Conservation (phyloP, 2,113 vertebrate species). For the Zosterops borbonicus region DNA sequence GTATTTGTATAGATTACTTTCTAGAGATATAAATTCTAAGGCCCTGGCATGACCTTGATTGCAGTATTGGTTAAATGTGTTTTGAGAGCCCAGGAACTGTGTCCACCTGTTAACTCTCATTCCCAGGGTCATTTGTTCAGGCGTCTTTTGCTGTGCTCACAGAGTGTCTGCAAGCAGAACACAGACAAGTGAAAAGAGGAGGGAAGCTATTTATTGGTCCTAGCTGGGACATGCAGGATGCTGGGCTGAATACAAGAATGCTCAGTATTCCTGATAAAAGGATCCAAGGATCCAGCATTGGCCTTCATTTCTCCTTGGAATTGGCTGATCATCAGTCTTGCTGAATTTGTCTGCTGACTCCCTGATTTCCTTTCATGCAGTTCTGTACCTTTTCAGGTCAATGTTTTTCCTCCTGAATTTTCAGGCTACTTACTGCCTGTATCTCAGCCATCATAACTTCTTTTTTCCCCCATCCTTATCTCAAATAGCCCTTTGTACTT, state of each 20-base stretch:
- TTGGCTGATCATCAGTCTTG: neutral
- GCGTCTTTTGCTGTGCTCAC: neutral
- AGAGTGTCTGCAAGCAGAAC: neutral
- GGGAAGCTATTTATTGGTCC: neutral
- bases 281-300: fast-evolving
- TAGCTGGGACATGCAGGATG: neutral
- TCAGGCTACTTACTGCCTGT: neutral
- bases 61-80: neutral
- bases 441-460: neutral
- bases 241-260: neutral
- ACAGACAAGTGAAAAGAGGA: neutral
- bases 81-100: neutral
- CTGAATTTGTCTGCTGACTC: neutral
- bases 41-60: neutral
- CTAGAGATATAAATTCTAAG: neutral
- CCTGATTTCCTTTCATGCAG: neutral
- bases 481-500: neutral
- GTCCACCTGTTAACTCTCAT: neutral
- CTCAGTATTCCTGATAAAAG: neutral
- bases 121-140: neutral
- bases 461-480: neutral
- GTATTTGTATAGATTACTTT: neutral
- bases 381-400: neutral
- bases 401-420: neutral
- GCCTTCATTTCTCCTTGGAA: neutral